Evolutionary conservation across 2,113 vertebrate genomes (phyloP).

Genomic region (Scalopus aquaticus): DNA sequence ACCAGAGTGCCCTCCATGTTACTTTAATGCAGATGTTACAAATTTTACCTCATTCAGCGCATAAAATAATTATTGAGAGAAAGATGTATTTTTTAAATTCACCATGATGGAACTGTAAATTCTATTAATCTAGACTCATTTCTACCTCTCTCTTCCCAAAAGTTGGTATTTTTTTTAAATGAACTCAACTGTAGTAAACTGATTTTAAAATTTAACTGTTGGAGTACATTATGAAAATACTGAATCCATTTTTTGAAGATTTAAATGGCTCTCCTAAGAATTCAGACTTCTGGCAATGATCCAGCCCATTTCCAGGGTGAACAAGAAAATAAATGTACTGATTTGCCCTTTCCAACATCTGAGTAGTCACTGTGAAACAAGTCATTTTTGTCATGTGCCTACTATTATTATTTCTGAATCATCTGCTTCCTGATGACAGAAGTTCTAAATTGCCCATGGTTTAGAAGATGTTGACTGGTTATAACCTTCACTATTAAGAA

Average conservation of each 20-base stretch:
- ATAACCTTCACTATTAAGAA: neutral
- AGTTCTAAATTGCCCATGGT: neutral
- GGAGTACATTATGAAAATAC: conserved; percentile 9
- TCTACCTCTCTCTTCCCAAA: conserved; percentile 75
- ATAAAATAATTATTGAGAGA: conserved; percentile 41
- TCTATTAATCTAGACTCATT: conserved; percentile 20
- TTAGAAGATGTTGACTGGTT: neutral
- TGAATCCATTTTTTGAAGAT: conserved; percentile 21
- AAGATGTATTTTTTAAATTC: conserved; percentile 69
- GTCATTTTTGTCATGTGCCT: conserved; percentile 73
- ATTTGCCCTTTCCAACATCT: conserved; percentile 62
- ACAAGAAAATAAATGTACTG: conserved; percentile 52
- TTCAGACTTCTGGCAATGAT: conserved; percentile 25
- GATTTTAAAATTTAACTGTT: conserved; percentile 53
- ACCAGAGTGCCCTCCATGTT: conserved; percentile 66
- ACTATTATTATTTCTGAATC: neutral
- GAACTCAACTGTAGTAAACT: conserved; percentile 27
- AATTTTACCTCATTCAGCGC: conserved; percentile 72
- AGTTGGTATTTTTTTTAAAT: conserved; percentile 52
- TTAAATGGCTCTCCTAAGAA: conserved; percentile 45
- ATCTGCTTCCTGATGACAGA: neutral
- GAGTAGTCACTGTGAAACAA: conserved; percentile 67
- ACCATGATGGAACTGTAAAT: conserved; percentile 39
- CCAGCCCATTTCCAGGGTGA: conserved; percentile 55
- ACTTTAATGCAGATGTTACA: conserved; percentile 40